Evolutionary conservation across 2,888 invertebrate genomes (phyloP), one percentile per base, ranked within the genome.

Genomic region (Melanostoma mellinum): DNA sequence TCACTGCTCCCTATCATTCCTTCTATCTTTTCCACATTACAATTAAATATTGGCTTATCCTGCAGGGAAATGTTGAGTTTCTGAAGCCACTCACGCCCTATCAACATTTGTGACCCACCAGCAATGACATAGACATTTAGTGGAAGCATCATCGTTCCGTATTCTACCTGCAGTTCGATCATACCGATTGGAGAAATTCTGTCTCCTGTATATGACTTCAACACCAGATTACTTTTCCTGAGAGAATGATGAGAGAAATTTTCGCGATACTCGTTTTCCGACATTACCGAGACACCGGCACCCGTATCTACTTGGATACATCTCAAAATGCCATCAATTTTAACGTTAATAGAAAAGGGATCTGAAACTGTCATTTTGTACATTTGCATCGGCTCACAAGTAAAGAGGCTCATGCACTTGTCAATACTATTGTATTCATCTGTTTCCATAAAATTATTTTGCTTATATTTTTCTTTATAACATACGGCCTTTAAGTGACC

Each of bases 1-100:
- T 53, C 35, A 2, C 32, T 48, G 6, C 48, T 10, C 48, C 30
- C 42, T 8, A 48, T 35, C 30, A 46, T 8, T 38, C 8, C 36
- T 33, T 48, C 36, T 4, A 10, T 42, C 46, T 20, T 20, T 48
- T 63, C 6, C 6, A 3, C 44, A 0, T 65, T 5, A n/a, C 20
- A 42, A 3, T 8, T 52, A 38, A 52, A 52, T 65, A 65, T 52
- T 50, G 65, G 35, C 10, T 53, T 53, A 53, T 53, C 53, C 35
- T 53, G 33, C n/a, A 53, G 35, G 4, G n/a, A n/a, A n/a, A n/a
- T n/a, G n/a, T n/a, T n/a, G n/a, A 53, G 53, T 3, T 53, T 36
- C 53, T 36, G 36, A 10, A 53, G 52, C 52, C 65, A 65, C 10
- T 52, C 52, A 2, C 42, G 53, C 40, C 50, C 52, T 52, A 65